A percentile compares a stretch with the other conserved stretches of the same genome.
Conservation (phyloP, 2,888 invertebrate genomes). For the Caprella mutica region DNA sequence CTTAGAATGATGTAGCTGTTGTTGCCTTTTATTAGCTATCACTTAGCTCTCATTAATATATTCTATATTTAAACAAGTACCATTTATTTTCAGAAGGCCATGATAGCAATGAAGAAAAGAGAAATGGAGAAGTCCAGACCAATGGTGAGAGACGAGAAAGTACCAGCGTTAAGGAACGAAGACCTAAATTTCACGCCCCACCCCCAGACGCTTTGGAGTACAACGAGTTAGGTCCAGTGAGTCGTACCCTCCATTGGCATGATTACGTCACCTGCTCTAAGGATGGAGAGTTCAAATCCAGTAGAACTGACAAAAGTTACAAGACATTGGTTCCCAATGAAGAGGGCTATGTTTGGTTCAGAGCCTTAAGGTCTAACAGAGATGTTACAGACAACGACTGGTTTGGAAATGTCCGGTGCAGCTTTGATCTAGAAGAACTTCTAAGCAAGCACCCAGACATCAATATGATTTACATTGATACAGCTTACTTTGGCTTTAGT, state of each 20-base stretch:
- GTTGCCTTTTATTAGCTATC: no score
- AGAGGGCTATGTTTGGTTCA: slow-evolving; percentile 1
- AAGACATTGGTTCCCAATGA: neutral
- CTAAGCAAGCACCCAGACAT: neutral
- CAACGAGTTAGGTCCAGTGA: neutral
- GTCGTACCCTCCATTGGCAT: neutral
- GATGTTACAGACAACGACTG: neutral
- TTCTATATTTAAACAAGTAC: neutral
- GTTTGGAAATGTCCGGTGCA: slow-evolving; percentile 7
- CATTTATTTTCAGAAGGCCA: neutral
- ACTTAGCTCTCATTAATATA: no score
- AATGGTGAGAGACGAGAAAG: neutral
- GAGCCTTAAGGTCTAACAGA: neutral
- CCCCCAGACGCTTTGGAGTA: neutral
- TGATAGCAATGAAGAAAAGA: neutral
- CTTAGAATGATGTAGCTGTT: no score
- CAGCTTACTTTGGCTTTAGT: slow-evolving; percentile 3
- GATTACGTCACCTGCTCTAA: neutral
- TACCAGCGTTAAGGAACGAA: neutral
- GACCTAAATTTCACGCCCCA: no score
- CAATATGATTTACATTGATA: slow-evolving; percentile 1
- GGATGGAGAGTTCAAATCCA: neutral
- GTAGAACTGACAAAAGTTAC: neutral
- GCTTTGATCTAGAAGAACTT: neutral
- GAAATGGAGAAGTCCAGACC: neutral